Evolutionary conservation across 1,140 invertebrate genomes (phyloP).

Genomic region (Pogonognathellus flavescens): DNA sequence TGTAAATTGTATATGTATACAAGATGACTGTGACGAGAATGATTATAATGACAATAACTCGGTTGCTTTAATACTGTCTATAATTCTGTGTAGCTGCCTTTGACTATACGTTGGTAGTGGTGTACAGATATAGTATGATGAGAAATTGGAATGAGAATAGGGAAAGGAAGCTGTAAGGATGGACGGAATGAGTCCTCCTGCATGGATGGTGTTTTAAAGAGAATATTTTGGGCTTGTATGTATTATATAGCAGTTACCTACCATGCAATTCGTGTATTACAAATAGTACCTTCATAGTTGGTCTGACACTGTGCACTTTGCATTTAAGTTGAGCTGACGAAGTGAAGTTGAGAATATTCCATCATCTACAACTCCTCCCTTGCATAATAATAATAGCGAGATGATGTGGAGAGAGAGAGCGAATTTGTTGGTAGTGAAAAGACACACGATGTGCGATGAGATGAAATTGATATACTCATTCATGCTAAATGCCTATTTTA

Average conservation of each 20-base stretch:
- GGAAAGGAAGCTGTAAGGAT: no score
- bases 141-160: background rate
- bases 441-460: slow-evolving; percentile 52
- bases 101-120: no score
- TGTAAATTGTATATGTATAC: background rate
- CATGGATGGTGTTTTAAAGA: background rate
- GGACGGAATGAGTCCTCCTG: background rate
- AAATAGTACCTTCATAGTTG: background rate
- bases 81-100: background rate
- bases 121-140: no score
- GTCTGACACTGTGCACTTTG: background rate
- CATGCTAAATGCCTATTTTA: slow-evolving; percentile 59
- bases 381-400: slow-evolving; percentile 22
- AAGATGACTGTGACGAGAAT: background rate
- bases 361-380: slow-evolving; percentile 40
- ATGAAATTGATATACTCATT: slow-evolving; percentile 59
- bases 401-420: slow-evolving; percentile 1
- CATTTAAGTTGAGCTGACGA: slow-evolving; percentile 33
- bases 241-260: background rate
- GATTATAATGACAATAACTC: background rate
- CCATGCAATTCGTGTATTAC: no score
- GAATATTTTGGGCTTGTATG: background rate
- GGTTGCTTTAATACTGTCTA: background rate
- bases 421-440: slow-evolving; percentile 27
- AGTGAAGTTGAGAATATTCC: slow-evolving; percentile 33